These are phyloP conservation scores for Dicycla oo DNA, from an alignment of 2,888 invertebrate species.

Conservation along the genomic window DNA sequence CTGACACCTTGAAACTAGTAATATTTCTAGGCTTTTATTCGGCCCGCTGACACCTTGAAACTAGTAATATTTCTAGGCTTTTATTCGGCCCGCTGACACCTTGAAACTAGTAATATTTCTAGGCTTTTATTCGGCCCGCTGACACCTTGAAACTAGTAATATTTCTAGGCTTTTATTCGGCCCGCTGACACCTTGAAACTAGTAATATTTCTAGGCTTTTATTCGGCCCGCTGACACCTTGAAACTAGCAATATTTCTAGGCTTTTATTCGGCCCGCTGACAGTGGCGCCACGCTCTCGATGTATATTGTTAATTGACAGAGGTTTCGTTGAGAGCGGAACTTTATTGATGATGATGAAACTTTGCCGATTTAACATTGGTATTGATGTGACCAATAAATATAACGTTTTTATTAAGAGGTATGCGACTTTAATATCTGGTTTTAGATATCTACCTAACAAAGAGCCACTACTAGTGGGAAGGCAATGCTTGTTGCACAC, in stretches of 20 bases:
- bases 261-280: slow-evolving; percentile 11
- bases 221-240: too few relatives aligned
- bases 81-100: too few relatives aligned
- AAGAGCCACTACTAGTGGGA: not conserved
- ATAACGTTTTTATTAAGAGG: slow-evolving; percentile 39
- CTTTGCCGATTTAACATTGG: slow-evolving; percentile 51
- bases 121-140: too few relatives aligned
- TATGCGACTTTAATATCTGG: slow-evolving; percentile 32
- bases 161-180: too few relatives aligned
- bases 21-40: too few relatives aligned
- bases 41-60: too few relatives aligned
- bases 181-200: too few relatives aligned
- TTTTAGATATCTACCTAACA: slow-evolving; percentile 1
- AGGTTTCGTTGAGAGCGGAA: slow-evolving; percentile 42
- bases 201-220: not conserved
- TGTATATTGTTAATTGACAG: slow-evolving; percentile 52
- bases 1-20: too few relatives aligned
- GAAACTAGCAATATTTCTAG: not conserved
- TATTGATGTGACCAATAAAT: slow-evolving; percentile 40
- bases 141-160: too few relatives aligned
- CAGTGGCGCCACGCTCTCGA: slow-evolving; percentile 13
- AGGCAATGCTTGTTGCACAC: not conserved
- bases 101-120: not conserved
- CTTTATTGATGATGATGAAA: slow-evolving; percentile 64
- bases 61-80: not conserved